Conservation (phyloP, 92 coral and sea anemone genomes). For the Epizoanthus ramosus region DNA sequence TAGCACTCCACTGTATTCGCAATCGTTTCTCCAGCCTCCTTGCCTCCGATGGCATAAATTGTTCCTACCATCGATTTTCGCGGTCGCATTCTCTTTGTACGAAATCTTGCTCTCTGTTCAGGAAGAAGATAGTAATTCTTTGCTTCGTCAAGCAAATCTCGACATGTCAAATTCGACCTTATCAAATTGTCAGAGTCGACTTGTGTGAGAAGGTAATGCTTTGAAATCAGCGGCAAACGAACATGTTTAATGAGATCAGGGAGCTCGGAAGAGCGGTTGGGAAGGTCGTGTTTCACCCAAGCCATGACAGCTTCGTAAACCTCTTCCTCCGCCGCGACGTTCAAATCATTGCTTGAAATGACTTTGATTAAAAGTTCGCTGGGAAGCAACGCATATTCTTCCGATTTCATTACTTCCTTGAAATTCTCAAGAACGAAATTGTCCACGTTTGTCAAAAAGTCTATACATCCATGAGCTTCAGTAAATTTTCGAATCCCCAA, state of each 20-base stretch:
- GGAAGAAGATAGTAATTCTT: slow-evolving; percentile 92
- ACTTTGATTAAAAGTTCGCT: slow-evolving; percentile 89
- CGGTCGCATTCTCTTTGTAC: slow-evolving; percentile 90
- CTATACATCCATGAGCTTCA: slow-evolving; percentile 92
- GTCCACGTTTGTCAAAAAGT: slow-evolving; percentile 84
- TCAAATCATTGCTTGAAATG: slow-evolving; percentile 92
- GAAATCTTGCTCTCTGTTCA: slow-evolving; percentile 86
- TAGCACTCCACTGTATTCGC: slow-evolving; percentile 93
- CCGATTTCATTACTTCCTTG: slow-evolving; percentile 88
- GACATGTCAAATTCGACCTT: slow-evolving; percentile 86
- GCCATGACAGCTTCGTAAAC: slow-evolving; percentile 95
- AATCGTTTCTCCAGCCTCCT: slow-evolving; percentile 99
- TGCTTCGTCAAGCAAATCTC: slow-evolving; percentile 95
- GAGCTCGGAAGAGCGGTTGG: slow-evolving; percentile 75
- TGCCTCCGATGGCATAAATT: slow-evolving; percentile 94
- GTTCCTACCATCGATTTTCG: slow-evolving; percentile 95
- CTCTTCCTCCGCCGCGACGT: slow-evolving; percentile 79
- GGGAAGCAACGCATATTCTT: slow-evolving; percentile 93
- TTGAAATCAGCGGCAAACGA: slow-evolving; percentile 92
- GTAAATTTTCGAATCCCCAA: slow-evolving; percentile 95
- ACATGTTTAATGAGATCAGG: slow-evolving; percentile 81
- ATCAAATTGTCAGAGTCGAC: slow-evolving; percentile 86
- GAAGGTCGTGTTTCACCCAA: slow-evolving; percentile 91
- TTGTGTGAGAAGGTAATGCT: slow-evolving; percentile 82
- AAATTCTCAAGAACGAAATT: slow-evolving; percentile 90